Percentiles rank a stretch among this genome's conserved stretches.
phyloP scores from a whole-genome alignment of 1,140 invertebrate genomes.

The Drosophila mojavensis region DNA sequence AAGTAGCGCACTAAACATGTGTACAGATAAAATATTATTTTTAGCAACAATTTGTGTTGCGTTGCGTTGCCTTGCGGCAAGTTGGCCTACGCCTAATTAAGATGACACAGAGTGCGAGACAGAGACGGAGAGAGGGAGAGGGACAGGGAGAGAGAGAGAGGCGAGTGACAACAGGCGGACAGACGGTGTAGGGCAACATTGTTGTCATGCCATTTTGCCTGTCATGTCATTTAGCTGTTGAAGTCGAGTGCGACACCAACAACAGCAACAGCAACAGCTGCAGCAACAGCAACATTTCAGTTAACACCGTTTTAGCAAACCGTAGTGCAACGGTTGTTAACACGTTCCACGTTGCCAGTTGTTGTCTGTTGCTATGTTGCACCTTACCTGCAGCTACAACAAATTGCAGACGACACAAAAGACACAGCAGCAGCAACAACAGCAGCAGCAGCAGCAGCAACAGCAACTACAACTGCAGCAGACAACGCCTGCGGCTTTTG shows the following conservation, averaged over 20 bases:
- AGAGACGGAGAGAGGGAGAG: slow-evolving; percentile 1
- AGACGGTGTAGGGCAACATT: slow-evolving; percentile 21
- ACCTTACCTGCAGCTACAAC: slow-evolving; percentile 46
- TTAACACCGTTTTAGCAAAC: slow-evolving; percentile 67
- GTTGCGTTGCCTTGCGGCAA: neutral
- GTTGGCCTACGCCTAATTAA: slow-evolving; percentile 61
- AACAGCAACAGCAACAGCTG: slow-evolving; percentile 37
- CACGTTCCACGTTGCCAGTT: slow-evolving; percentile 48
- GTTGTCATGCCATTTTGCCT: slow-evolving; percentile 54
- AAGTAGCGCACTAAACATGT: too few relatives aligned
- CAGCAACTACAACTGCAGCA: slow-evolving; percentile 23
- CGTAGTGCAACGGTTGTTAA: slow-evolving; percentile 77
- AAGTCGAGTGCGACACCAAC: slow-evolving; percentile 4
- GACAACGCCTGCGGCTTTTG: slow-evolving; percentile 66
- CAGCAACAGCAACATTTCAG: slow-evolving; percentile 58
- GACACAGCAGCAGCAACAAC: slow-evolving; percentile 21
- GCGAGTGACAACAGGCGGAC: slow-evolving; percentile 9
- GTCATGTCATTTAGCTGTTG: slow-evolving; percentile 65
- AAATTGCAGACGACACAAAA: slow-evolving; percentile 75
- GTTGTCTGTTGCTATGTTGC: slow-evolving; percentile 24
- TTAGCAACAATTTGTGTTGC: neutral
- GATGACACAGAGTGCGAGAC: slow-evolving; percentile 54
- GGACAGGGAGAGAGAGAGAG: neutral
- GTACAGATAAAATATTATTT: neutral
- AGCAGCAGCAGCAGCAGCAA: slow-evolving; percentile 12